These are phyloP conservation scores for Pteromalus puparum DNA, from an alignment of 1,140 invertebrate genomes.

Conservation along the genomic window DNA sequence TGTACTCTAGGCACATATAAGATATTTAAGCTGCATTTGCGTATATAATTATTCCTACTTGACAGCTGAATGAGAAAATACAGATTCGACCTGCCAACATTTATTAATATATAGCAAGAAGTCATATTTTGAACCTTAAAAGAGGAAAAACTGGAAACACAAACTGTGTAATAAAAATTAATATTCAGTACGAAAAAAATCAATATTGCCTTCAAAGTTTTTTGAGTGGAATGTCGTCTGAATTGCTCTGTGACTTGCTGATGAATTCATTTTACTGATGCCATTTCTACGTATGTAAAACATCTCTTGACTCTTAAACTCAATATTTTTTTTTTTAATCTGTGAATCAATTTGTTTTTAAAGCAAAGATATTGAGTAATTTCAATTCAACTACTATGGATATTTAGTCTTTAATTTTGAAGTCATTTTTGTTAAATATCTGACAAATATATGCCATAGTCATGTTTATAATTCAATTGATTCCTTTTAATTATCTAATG, in stretches of 20 bases:
- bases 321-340: constrained; percentile 1
- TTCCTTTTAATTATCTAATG: neutral
- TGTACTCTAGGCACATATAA: constrained; percentile 43
- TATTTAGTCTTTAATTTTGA: constrained; percentile 22
- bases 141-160: constrained; percentile 60
- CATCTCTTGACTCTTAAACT: neutral
- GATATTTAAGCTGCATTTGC: constrained; percentile 56
- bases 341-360: too few relatives aligned
- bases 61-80: constrained; percentile 47
- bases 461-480: neutral
- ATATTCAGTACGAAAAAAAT: constrained; percentile 63
- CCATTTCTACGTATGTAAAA: constrained; percentile 22
- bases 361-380: neutral
- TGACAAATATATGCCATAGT: constrained; percentile 27
- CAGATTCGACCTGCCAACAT: constrained; percentile 63
- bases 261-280: constrained; percentile 40
- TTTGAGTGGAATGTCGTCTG: constrained; percentile 61
- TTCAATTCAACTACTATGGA: neutral
- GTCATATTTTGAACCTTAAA: constrained; percentile 68
- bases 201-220: constrained; percentile 65
- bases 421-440: constrained; percentile 23
- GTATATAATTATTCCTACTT: constrained; percentile 57
- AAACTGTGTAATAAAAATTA: constrained; percentile 66
- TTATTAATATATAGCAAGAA: constrained; percentile 63
- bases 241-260: constrained; percentile 44